Evolutionary conservation across 1,140 invertebrate genomes (phyloP).

Genomic region (Ostrea denselamellosa): DNA sequence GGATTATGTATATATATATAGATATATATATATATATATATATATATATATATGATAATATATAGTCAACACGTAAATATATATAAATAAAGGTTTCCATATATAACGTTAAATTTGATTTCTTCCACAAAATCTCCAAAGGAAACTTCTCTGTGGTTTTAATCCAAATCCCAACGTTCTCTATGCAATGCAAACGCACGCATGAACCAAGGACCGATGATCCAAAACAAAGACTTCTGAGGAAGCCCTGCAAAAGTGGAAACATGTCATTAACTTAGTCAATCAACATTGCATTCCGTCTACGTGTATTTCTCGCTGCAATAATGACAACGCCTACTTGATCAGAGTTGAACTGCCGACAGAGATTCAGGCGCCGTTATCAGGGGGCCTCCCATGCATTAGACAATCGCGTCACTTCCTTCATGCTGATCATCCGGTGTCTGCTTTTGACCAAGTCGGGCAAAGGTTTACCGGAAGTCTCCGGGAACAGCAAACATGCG

Average conservation of each 20-base stretch:
- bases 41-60: no score
- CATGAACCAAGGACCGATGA: neutral
- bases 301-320: neutral
- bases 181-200: neutral
- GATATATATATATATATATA: neutral
- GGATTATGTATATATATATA: no score
- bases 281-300: no score
- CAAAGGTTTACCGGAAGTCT: conserved; percentile 62
- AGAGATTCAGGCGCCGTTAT: neutral
- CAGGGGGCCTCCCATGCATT: conserved; percentile 53
- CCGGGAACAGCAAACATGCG: conserved; percentile 61
- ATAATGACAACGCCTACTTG: neutral
- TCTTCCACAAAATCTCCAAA: neutral
- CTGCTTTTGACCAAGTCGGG: conserved; percentile 67
- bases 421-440: conserved; percentile 65
- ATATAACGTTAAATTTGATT: no score
- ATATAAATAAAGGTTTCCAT: neutral
- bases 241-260: neutral
- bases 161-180: neutral
- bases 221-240: conserved; percentile 1
- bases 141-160: neutral
- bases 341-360: neutral
- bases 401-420: conserved; percentile 58
- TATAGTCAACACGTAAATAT: neutral
- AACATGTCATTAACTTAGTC: neutral